Evolutionary conservation across 2,888 invertebrate species (phyloP), one percentile per base, ranked within the genome.

Genomic region (Chymomyza fuscimana): DNA sequence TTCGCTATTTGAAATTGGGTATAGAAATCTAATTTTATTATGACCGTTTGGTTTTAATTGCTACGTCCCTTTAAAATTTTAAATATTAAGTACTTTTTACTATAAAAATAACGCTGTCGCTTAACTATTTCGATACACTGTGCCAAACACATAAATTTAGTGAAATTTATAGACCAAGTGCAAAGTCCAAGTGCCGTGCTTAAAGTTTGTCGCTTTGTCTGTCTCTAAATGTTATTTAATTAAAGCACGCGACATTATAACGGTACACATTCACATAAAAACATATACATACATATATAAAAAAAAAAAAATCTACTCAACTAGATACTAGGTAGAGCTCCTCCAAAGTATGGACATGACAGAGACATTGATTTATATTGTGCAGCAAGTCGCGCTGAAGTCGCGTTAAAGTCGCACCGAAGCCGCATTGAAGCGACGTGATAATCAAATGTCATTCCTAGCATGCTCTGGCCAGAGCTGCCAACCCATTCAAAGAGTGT

Each of bases 371-470:
- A 83, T 83, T 83, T 83, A 83, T 86, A 80, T 76, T 52, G 70
- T 66, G 69, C 71, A 74, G 74, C 40, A 64, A 69, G 69, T 61
- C 71, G 75, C 75, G 67, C 25, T 54, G 25, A 68, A 71, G 67
- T 72, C 80, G 67, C 74, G 73, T 63, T 63, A 68, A 75, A 75
- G 77, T 73, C 82, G 82, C 80, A 70, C 72, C 67, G 70, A 79
- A 76, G 77, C 73, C 82, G 82, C 80, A 70, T 72, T 68, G 70
- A 80, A 76, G 73, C 85, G 84, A 80, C 85, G 73, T 86, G 86
- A 85, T 85, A 85, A 83, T 87, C 87, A 83, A 87, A 86, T 85
- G 87, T 85, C 87, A 87, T 86, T 86, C 85, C 63, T 74, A 74
- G 77, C 85, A 82, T 82, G 64, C 80, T 80, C 63, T 32, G 64